These are phyloP conservation scores for Drosophila sturtevanti DNA, from an alignment of 1,140 invertebrate genomes.

Conservation along the genomic window DNA sequence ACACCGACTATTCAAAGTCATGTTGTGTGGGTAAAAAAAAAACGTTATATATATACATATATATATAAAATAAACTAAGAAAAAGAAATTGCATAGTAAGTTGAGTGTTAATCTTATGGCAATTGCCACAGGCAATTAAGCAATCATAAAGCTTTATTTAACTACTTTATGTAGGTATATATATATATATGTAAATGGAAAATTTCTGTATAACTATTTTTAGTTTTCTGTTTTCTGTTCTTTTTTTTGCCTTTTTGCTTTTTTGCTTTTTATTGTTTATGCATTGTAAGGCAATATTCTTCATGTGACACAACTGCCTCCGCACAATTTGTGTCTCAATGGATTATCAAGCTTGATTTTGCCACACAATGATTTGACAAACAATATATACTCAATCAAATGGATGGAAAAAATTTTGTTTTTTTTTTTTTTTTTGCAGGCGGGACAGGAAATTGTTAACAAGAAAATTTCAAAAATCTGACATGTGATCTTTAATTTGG, in stretches of 20 bases:
- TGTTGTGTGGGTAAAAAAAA: not conserved
- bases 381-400: not conserved
- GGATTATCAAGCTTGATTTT: not conserved
- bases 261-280: not conserved
- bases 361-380: not conserved
- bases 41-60: too few relatives aligned
- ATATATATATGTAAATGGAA: not conserved
- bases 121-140: not conserved
- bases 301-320: not conserved
- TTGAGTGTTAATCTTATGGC: not conserved
- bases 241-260: not conserved
- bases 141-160: not conserved
- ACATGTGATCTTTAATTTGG: not conserved
- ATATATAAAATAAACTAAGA: not conserved
- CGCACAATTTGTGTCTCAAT: constrained; percentile 3
- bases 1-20: constrained; percentile 4
- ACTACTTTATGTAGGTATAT: too few relatives aligned
- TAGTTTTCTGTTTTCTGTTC: not conserved
- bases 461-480: constrained; percentile 1
- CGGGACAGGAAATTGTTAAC: constrained; percentile 7
- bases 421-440: not conserved
- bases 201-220: too few relatives aligned
- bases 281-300: too few relatives aligned
- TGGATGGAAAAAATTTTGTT: not conserved
- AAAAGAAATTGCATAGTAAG: not conserved